phyloP scores from a whole-genome alignment of 2,113 vertebrate species.

The Nothoprocta pentlandii region DNA sequence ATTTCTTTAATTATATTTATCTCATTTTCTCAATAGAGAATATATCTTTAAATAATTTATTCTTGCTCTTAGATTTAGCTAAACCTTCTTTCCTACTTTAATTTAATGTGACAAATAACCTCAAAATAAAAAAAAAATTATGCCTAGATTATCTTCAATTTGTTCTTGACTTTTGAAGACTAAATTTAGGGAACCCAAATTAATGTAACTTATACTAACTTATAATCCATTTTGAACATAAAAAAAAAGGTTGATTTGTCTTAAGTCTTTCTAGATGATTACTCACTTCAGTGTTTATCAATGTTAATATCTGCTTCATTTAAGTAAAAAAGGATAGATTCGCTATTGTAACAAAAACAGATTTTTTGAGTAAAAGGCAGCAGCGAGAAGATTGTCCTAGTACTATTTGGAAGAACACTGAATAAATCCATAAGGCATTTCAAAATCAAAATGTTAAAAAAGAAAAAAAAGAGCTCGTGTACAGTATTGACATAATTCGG shows the following conservation, averaged over 20 bases:
- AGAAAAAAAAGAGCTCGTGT: neutral
- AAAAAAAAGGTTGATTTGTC: neutral
- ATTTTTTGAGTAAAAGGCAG: neutral
- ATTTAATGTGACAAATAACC: neutral
- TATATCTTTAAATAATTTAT: neutral
- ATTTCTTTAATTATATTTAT: neutral
- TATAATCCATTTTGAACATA: neutral
- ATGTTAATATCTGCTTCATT: neutral
- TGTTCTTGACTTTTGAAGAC: neutral
- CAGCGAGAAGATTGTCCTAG: neutral
- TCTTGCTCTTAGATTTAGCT: neutral
- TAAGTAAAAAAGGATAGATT: neutral
- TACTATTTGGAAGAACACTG: neutral
- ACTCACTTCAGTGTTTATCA: neutral
- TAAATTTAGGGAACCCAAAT: neutral
- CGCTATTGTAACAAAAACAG: neutral
- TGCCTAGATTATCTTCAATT: neutral
- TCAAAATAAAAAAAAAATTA: neutral
- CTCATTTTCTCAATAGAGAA: neutral
- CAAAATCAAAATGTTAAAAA: neutral
- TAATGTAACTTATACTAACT: fast-evolving
- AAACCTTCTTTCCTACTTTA: neutral
- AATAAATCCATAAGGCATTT: neutral
- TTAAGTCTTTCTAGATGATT: neutral
- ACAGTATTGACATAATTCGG: neutral